Evolutionary conservation across 2,888 invertebrate genomes (phyloP), one percentile per base, ranked within the genome.

Genomic region (Eucera pruinosa): DNA sequence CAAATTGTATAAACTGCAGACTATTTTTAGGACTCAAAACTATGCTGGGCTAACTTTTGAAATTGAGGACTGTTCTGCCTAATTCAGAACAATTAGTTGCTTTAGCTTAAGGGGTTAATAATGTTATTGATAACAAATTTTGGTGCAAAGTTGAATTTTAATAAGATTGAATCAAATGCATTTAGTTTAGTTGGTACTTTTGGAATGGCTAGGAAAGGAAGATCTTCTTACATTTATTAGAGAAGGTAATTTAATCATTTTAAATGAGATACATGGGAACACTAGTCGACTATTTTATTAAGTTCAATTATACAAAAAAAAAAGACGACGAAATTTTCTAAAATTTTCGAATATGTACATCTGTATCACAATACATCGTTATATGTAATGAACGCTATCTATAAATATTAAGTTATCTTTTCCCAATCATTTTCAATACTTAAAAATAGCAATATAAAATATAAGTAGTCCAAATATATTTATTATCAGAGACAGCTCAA

Each of bases 291-390:
- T 15, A 60, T 60, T 60, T 60, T 60, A 60, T 60, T 30, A 18
- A 43, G 45, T 18, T 18, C 27, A 45, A 15, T 58, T 45, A 43
- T 27, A 60, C 41, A 60, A 45, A 58, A 18, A 57, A 27, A 58
- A 41, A 5, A 6, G 9, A 15, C 7, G 15, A 60, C 18, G 18
- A 18, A 25, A n/a, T 60, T 60, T 60, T 20, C 7, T 43, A 45
- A 43, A 60, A 45, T 9, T 60, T 30, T 13, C 18, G 27, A 27
- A 13, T 60, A 60, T 60, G 18, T 45, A 43, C 58, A 60, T 45
- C 20, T 30, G 45, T 60, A 60, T 60, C 52, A 41, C 50, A 60
- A 67, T 66, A 52, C 25, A 43, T 60, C 20, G 43, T 55, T 39
- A n/a, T 43, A 30, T 45, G 18, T 13, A 30, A 58, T 58, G 5